Percentiles rank a stretch among this genome's conserved stretches.
These are phyloP conservation scores for Rhinopomastus cyanomelas DNA, from an alignment of 2,113 vertebrate species.

Conservation along the genomic window DNA sequence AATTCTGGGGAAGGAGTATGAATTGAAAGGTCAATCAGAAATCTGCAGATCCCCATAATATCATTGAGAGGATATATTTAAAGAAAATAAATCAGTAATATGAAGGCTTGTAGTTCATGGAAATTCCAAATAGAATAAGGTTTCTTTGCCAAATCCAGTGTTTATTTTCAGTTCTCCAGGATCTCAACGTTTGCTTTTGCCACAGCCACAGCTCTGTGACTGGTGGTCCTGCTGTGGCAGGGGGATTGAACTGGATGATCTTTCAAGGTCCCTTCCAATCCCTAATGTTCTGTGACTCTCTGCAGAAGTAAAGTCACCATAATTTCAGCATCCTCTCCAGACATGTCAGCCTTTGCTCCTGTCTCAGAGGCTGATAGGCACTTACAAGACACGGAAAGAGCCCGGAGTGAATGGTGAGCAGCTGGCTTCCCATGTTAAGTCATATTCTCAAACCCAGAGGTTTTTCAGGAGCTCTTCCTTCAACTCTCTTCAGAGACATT, in stretches of 20 bases:
- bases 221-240: too few relatives aligned
- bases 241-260: too few relatives aligned
- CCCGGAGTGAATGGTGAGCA: neutral
- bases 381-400: neutral
- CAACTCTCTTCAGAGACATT: neutral
- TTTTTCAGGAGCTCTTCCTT: neutral
- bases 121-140: neutral
- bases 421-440: neutral
- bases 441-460: neutral
- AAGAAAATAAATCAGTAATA: neutral
- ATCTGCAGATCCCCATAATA: neutral
- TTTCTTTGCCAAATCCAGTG: neutral
- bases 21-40: neutral
- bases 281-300: too few relatives aligned
- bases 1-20: neutral
- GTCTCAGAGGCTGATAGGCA: neutral
- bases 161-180: neutral
- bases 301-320: neutral
- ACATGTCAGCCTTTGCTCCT: rapidly evolving
- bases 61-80: rapidly evolving
- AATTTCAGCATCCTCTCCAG: neutral
- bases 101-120: neutral
- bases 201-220: neutral
- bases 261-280: too few relatives aligned
- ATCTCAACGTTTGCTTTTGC: neutral